Evolutionary conservation across 2,797 vertebrate genomes (phyloP).

Genomic region (Megaceryle alcyon): DNA sequence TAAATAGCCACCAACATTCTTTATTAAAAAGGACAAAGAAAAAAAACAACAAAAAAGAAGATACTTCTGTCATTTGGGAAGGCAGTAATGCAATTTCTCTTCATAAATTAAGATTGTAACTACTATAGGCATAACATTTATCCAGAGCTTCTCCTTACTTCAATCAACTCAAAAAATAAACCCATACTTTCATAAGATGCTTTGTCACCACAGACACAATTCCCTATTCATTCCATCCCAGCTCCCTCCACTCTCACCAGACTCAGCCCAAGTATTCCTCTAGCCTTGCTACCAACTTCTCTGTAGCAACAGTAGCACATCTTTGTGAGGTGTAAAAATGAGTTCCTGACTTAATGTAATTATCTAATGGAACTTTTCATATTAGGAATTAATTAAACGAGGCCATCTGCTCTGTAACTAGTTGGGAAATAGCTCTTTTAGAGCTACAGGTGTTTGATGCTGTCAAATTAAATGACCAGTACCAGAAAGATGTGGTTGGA

Average conservation of each 20-base stretch:
- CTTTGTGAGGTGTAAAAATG: constrained; percentile 3
- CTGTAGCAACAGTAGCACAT: not conserved
- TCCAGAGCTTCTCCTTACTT: not conserved
- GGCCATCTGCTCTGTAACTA: not conserved
- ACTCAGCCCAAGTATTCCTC: not conserved
- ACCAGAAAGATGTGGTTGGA: not conserved
- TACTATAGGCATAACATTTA: not conserved
- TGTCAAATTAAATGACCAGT: constrained; percentile 27
- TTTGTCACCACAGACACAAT: not conserved
- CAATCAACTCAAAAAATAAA: not conserved
- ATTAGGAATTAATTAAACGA: constrained; percentile 2
- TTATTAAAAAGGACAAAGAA: not conserved
- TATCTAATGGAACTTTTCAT: not conserved
- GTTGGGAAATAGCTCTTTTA: not conserved
- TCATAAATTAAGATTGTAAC: not conserved
- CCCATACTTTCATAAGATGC: not conserved
- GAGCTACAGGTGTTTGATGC: constrained; percentile 13
- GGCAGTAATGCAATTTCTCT: not conserved
- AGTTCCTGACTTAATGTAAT: not conserved
- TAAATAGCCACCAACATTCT: not conserved
- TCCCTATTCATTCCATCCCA: not conserved
- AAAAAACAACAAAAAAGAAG: not conserved
- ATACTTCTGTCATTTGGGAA: not conserved
- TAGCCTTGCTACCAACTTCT: not conserved
- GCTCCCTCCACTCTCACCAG: not conserved